Conservation (phyloP, 2,797 vertebrate species). For the Tarsius wallacei region DNA sequence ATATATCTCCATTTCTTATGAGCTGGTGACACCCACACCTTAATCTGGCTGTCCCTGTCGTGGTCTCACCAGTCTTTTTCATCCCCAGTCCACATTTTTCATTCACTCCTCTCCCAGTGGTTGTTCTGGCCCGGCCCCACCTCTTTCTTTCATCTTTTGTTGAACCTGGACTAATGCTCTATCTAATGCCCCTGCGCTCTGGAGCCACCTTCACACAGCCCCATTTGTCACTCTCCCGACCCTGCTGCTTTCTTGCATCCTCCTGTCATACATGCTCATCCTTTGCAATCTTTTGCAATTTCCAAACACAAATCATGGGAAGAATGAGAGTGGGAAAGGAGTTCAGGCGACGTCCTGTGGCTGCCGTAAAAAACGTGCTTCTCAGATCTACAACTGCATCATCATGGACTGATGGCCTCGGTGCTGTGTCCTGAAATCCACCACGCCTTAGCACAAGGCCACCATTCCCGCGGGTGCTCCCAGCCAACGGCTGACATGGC, state of each 20-base stretch:
- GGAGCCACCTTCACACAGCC: background rate
- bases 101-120: background rate
- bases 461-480: background rate
- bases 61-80: background rate
- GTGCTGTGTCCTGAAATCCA: background rate
- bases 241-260: background rate
- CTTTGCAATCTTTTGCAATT: background rate
- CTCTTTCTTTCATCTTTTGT: background rate
- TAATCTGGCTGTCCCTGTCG: background rate
- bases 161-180: background rate
- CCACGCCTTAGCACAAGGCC: background rate
- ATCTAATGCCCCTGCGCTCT: background rate
- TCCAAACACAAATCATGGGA: constrained; percentile 11
- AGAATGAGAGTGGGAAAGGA: background rate
- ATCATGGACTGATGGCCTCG: accelerated
- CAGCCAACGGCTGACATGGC: too few relatives aligned
- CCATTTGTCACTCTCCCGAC: background rate
- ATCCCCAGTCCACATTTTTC: background rate
- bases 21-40: background rate
- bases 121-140: background rate
- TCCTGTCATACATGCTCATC: background rate
- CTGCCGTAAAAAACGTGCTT: background rate
- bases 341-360: background rate
- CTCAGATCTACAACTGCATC: background rate
- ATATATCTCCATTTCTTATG: background rate